These are phyloP conservation scores for Percina caprodes DNA, from an alignment of 2,113 vertebrate species.

Conservation along the genomic window DNA sequence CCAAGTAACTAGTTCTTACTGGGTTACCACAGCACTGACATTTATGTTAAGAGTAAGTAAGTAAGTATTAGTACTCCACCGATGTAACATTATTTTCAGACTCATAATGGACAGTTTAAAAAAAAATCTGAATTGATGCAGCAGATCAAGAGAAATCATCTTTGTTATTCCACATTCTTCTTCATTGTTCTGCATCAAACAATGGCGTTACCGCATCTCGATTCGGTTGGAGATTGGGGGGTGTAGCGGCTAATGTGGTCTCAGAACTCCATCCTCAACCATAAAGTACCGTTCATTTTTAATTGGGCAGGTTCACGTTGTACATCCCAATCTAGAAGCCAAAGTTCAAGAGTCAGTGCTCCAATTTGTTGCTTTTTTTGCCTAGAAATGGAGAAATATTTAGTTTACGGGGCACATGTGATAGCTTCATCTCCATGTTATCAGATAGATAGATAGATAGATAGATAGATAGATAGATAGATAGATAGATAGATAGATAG, in stretches of 20 bases:
- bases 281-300: neutral
- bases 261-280: too few species aligned
- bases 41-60: neutral
- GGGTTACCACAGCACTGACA: too few species aligned
- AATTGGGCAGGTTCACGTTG: neutral
- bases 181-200: neutral
- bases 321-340: neutral
- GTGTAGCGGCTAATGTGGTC: neutral
- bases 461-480: constrained; percentile 16
- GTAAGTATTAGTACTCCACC: neutral
- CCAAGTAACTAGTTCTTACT: too few species aligned
- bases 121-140: neutral
- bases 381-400: neutral
- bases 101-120: neutral
- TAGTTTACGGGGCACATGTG: neutral
- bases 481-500: constrained; percentile 17
- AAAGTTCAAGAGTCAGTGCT: neutral
- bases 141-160: neutral
- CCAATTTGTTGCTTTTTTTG: neutral
- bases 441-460: neutral
- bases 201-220: neutral
- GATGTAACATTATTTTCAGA: neutral
- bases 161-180: neutral
- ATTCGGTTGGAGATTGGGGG: neutral
- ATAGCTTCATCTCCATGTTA: neutral